Base-by-base conservation (phyloP, 2,888 invertebrate genomes). In the Drosophila macrospina region DNA sequence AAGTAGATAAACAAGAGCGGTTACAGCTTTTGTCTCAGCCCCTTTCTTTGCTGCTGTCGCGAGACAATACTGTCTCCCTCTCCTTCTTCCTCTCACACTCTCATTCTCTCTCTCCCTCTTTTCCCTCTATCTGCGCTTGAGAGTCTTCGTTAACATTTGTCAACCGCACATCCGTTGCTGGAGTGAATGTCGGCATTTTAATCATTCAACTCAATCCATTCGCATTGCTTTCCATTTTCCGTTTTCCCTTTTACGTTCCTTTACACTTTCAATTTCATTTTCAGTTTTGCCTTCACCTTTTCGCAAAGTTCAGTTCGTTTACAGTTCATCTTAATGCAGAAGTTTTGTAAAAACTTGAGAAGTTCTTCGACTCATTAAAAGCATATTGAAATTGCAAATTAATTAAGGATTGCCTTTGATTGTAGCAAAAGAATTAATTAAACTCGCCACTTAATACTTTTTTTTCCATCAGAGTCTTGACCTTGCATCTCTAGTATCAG, bases 1-100 rank as follows among this genome's bases (percentile, higher is more conserved):
- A 87, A 89, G 89, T 81, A 87, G 88, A 89, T 84, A 87, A 89
- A 89, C 89, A 81, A 85, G 74, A 76, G 82, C 68, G 76, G 69
- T 69, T 80, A 73, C 82, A 30, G 56, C 52, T 54, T 41, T 45
- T 39, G 11, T 42, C 65, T n/a, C 63, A 10, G 45, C 34, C 36
- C 52, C 24, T 39, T 32, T 36, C 62, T 50, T 64, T 61, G 52
- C 59, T 54, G 41, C 28, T n/a, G 32, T 11, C 52, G 30, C 54
- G 61, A 59, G 61, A 41, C 41, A 52, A 20, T 13, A 13, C 30
- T 13, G 6, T 37, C 24, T 60, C 42, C 13, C 11, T 30, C 13
- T 5, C 16, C 20, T 5, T 5, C 10, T 28, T 1, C 28, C 28
- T 16, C 4, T 28, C 3, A 4, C 42, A 15, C 11, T 0, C 7